Base-by-base conservation (phyloP, 2,797 vertebrate species). In the Apodemus agrarius region DNA sequence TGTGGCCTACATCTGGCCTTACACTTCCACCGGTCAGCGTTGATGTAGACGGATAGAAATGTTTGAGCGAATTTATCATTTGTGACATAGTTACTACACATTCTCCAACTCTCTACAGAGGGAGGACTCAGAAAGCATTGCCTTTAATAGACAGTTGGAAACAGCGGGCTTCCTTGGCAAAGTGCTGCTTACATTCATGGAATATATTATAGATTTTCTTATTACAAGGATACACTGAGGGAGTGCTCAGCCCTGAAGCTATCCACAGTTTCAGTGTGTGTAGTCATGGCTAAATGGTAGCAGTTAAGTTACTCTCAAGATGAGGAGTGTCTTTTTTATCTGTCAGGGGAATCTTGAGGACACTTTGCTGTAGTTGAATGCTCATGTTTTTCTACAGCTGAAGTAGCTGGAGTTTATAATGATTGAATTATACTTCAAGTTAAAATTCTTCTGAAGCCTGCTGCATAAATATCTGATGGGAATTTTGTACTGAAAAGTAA, bases 1-100 rank as follows among this genome's bases (percentile, higher is more conserved):
- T 57, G 83, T 89, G 83, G 65, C 52, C 92, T 96, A 63, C 79
- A 89, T 80, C 65, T 91, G 67, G n/a, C 69, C 61, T 78, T 87
- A 26, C 57, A 80, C 69, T 96, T 96, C 24, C 84, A 29, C 67
- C 26, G 49, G 63, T 59, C 5, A 90, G 10, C 3, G 6, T 14
- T 75, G 79, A 43, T 26, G 19, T 29, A 91, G 31, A 93, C 29
- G 24, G 34, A 87, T 84, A 61, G 14, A 94, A 65, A 80, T 46
- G 12, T 89, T 86, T 46, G 57, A 83, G 67, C 49, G 3, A 31
- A 54, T 80, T 83, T 85, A 43, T 82, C 72, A 37, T 92, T 61
- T 84, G 57, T 86, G 31, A 90, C 43, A 37, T 19, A 82, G 13
- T 89, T 79, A 65, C n/a, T 83, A 65, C n/a, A 6, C 43, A 61